Evolutionary conservation across 1,140 invertebrate species (phyloP).

Genomic region (Lepidostoma basale): DNA sequence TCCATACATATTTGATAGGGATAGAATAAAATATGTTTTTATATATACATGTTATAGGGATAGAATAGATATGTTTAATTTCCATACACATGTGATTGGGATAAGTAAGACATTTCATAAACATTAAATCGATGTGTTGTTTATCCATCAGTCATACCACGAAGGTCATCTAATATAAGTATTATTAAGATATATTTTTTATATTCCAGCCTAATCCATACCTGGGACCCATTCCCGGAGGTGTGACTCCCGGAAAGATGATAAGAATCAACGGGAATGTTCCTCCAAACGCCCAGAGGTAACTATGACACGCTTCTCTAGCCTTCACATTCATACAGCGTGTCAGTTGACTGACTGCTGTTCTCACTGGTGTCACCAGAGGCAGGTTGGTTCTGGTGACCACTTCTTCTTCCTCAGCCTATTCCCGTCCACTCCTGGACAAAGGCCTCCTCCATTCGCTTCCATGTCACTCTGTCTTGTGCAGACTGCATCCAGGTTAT

Average conservation of each 20-base stretch:
- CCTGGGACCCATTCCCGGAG: constrained; percentile 61
- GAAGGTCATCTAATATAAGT: no score
- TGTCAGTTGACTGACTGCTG: background rate
- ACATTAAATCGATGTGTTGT: background rate
- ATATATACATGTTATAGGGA: background rate
- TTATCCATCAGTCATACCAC: background rate
- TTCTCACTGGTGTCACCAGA: background rate
- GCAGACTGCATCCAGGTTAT: no score
- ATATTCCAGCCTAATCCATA: constrained; percentile 60
- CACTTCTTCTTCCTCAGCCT: no score
- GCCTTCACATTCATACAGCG: background rate
- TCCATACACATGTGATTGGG: background rate
- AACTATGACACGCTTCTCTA: background rate
- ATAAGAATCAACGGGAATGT: constrained; percentile 65
- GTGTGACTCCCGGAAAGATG: constrained; percentile 66
- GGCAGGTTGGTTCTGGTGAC: no score
- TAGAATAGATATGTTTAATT: background rate
- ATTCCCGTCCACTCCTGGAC: no score
- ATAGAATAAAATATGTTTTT: background rate
- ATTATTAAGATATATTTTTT: no score
- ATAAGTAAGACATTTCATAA: background rate
- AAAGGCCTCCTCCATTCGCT: no score
- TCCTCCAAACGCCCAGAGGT: constrained; percentile 64
- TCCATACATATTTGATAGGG: no score
- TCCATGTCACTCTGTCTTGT: no score